A percentile compares a stretch with the other conserved stretches of the same genome.
These are phyloP conservation scores for Acromyrmex heyeri DNA, from an alignment of 1,140 invertebrate species.

Conservation along the genomic window DNA sequence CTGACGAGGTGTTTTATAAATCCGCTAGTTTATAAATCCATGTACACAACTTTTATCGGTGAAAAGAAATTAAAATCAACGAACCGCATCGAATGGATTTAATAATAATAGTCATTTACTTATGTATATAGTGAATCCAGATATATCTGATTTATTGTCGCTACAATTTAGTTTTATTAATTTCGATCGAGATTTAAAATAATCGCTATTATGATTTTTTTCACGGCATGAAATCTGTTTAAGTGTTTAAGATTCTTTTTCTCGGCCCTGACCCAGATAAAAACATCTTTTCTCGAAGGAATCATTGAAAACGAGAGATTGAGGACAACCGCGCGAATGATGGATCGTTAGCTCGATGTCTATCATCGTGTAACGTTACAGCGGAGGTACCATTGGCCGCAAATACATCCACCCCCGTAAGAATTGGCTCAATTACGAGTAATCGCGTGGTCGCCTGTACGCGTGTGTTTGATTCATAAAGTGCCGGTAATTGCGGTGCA, in stretches of 20 bases:
- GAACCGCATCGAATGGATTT: not conserved
- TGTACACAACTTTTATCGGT: not conserved
- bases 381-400: conserved; percentile 73
- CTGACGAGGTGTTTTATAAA: conserved; percentile 27
- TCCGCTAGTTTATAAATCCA: not conserved
- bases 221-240: not conserved
- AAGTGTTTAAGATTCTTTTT: not conserved
- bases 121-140: not conserved
- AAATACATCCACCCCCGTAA: conserved; percentile 80
- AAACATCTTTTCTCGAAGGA: conserved; percentile 38
- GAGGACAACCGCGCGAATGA: conserved; percentile 23
- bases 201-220: not conserved
- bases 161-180: not conserved
- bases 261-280: conserved; percentile 1
- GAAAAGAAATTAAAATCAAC: not conserved
- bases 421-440: conserved; percentile 85
- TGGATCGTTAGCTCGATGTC: conserved; percentile 59
- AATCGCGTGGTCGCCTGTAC: conserved; percentile 79
- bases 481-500: conserved; percentile 82
- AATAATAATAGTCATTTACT: not conserved
- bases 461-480: conserved; percentile 82
- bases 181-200: not conserved
- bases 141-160: not conserved
- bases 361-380: conserved; percentile 60
- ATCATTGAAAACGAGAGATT: conserved; percentile 49